Evolutionary conservation across 2,888 invertebrate genomes (phyloP), one percentile per base, ranked within the genome.

Genomic region (Phania funesta): DNA sequence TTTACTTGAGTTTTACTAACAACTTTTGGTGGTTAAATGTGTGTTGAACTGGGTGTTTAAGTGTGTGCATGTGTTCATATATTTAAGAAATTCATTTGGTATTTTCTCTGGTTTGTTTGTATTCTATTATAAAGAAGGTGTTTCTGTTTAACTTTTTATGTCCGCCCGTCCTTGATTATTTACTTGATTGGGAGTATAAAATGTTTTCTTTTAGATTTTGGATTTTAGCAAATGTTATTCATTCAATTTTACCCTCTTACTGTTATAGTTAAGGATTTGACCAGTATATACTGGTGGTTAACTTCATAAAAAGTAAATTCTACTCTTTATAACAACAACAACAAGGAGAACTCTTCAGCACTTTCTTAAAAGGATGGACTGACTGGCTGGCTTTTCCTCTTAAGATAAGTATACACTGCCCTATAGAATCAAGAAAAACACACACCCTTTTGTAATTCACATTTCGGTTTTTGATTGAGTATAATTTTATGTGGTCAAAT

Each of bases 121-220:
- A 54, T 79, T 74, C n/a, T 48, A 67, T 41, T 64, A 44, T 32
- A 48, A 50, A 46, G 64, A 83, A 83, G 83, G 83, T 80, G 83
- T 83, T 83, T 80, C 83, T 76, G 76, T 71, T 83, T 83, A 80
- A 80, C 76, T 80, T 76, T 83, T 68, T n/a, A 76, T 54, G 68
- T 56, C 80, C 80, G 76, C 83, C 80, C 65, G 50, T 73, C 73
- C 80, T 76, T 73, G 76, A 83, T 80, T 76, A 80, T 80, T 67
- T 80, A 41, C 32, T 58, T 68, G 71, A 18, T 48, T 71, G 64
- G 50, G 46, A 75, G 62, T 54, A 70, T 38, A 35, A 46, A 38
- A 62, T 58, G 46, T 48, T 50, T 56, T 60, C 9, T 52, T 65
- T 26, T 60, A 20, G 16, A n/a, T 50, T 58, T 73, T 71, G 22